These are phyloP conservation scores for Ceyx margarethae DNA, from an alignment of 2,113 vertebrate genomes.

Conservation along the genomic window DNA sequence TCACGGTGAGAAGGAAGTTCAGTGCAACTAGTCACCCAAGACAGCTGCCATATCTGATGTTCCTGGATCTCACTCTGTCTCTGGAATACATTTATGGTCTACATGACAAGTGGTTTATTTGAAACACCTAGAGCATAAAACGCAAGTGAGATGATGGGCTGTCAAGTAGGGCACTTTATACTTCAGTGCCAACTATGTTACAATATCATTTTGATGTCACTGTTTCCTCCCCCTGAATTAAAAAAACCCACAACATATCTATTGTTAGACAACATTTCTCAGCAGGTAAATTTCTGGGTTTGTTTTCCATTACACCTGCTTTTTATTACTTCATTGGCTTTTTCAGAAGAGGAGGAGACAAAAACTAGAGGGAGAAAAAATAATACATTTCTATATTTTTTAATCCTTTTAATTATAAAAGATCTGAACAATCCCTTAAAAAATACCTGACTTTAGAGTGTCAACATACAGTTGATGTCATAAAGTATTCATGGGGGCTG, in stretches of 20 bases:
- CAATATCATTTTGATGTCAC: slow-evolving; percentile 70
- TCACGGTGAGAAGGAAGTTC: not conserved
- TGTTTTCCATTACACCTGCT: slow-evolving; percentile 56
- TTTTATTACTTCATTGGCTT: slow-evolving; percentile 54
- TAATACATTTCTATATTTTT: not conserved
- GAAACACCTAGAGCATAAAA: slow-evolving; percentile 34
- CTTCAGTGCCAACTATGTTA: slow-evolving; percentile 63
- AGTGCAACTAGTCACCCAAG: not conserved
- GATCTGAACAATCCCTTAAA: slow-evolving; percentile 19
- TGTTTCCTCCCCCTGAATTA: slow-evolving; percentile 57
- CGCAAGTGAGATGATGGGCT: slow-evolving; percentile 54
- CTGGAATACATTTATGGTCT: not conserved
- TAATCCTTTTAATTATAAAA: slow-evolving; percentile 4
- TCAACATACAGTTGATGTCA: not conserved
- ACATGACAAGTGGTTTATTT: slow-evolving; percentile 48
- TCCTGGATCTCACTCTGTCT: slow-evolving; percentile 19
- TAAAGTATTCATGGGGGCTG: not conserved
- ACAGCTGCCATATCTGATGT: not conserved
- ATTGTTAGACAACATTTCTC: slow-evolving; percentile 67
- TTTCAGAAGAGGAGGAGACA: not conserved
- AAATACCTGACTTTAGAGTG: not conserved
- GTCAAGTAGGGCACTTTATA: slow-evolving; percentile 62
- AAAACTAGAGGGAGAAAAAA: not conserved
- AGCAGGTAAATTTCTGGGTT: slow-evolving; percentile 34
- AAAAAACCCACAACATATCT: slow-evolving; percentile 38